Evolutionary conservation across 2,797 vertebrate species (phyloP).

Genomic region (Synaphobranchus kaupii): DNA sequence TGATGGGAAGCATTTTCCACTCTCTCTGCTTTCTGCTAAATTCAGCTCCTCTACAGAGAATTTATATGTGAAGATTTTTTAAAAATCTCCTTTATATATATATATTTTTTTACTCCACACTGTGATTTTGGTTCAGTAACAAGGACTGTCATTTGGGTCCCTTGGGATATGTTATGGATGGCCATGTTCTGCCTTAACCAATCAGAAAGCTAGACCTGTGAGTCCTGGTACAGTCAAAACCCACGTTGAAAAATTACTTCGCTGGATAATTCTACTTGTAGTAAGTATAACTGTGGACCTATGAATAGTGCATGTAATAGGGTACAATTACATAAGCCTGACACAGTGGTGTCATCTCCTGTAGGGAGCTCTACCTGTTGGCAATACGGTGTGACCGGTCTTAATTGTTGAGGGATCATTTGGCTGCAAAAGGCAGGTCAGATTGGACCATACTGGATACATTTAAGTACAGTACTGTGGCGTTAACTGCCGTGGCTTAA

Average conservation of each 20-base stretch:
- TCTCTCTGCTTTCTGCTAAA: background rate
- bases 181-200: background rate
- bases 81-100: background rate
- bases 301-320: background rate
- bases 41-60: background rate
- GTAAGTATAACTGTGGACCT: too few species aligned
- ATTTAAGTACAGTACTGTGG: background rate
- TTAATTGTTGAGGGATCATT: background rate
- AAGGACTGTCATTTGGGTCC: background rate
- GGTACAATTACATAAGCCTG: background rate
- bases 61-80: background rate
- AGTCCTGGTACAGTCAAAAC: background rate
- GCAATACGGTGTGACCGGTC: background rate
- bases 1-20: background rate
- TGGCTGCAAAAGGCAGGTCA: background rate
- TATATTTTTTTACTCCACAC: background rate
- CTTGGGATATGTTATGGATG: background rate
- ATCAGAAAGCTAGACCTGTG: background rate
- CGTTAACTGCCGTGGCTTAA: background rate
- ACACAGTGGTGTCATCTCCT: background rate
- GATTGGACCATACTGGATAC: background rate
- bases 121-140: slow-evolving; percentile 1
- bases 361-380: background rate
- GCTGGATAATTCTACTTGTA: background rate
- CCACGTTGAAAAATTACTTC: background rate